phyloP scores from a whole-genome alignment of 1,140 invertebrate genomes.

The Drosophila parvula region DNA sequence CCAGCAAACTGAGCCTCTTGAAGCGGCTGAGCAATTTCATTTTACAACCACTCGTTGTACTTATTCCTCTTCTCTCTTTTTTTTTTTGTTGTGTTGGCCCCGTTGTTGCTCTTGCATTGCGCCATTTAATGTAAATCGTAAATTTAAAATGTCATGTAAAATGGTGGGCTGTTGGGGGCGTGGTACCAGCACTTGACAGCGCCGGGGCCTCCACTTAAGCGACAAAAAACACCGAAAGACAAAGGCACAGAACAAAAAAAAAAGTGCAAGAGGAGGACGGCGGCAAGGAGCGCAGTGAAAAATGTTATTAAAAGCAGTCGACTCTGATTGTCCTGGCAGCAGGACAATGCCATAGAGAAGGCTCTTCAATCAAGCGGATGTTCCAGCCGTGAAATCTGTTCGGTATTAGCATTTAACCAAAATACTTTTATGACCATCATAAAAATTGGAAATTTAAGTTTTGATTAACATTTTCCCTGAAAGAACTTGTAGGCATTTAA shows the following conservation, averaged over 20 bases:
- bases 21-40: constrained; percentile 73
- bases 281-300: constrained; percentile 59
- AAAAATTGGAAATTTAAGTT: neutral
- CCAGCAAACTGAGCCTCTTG: constrained; percentile 33
- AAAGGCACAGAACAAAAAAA: constrained; percentile 18
- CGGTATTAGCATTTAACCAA: constrained; percentile 4
- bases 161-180: constrained; percentile 54
- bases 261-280: constrained; percentile 47
- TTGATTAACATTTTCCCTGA: too few species aligned
- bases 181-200: constrained; percentile 61
- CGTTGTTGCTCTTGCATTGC: constrained; percentile 63
- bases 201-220: constrained; percentile 64
- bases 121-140: constrained; percentile 83
- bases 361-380: constrained; percentile 53
- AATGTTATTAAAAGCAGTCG: constrained; percentile 79
- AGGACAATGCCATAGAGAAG: constrained; percentile 31
- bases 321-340: constrained; percentile 58
- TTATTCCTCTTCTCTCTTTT: constrained; percentile 16
- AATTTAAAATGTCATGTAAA: constrained; percentile 83
- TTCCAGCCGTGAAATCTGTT: constrained; percentile 9
- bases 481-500: neutral
- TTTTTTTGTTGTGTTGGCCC: constrained; percentile 10
- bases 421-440: constrained; percentile 5
- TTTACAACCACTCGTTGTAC: constrained; percentile 80
- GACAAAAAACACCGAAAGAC: constrained; percentile 44